Evolutionary conservation across 2,888 invertebrate species (phyloP).

Genomic region (Sympetrum striolatum): DNA sequence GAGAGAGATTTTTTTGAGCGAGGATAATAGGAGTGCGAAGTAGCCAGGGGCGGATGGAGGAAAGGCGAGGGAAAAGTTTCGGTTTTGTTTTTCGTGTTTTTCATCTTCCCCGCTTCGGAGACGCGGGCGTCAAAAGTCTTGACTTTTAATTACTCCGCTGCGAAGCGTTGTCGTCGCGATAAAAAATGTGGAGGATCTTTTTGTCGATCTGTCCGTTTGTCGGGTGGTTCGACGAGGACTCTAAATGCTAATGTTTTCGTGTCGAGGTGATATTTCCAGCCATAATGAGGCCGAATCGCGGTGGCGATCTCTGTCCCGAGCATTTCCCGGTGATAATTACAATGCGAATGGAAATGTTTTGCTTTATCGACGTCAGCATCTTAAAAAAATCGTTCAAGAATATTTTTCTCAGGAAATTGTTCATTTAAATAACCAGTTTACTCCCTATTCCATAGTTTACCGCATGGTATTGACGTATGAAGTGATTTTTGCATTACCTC

Average conservation of each 20-base stretch:
- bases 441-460: too few species aligned
- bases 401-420: too few species aligned
- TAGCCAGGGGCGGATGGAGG: not conserved
- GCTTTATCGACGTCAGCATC: too few species aligned
- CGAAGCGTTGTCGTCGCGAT: not conserved
- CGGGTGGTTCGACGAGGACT: not conserved
- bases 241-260: not conserved
- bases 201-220: not conserved
- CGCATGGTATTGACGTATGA: too few species aligned
- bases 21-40: not conserved
- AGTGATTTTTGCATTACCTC: too few species aligned
- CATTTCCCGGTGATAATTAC: too few species aligned
- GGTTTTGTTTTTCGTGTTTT: not conserved
- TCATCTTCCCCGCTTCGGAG: too few species aligned
- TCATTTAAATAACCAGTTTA: too few species aligned
- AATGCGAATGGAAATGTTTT: too few species aligned
- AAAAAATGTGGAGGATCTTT: not conserved
- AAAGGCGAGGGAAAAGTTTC: not conserved
- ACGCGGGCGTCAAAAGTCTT: not conserved
- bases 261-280: not conserved
- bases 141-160: not conserved
- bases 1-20: not conserved
- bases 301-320: too few species aligned
- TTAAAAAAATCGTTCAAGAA: too few species aligned
- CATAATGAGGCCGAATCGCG: not conserved